These are phyloP conservation scores for Pheucticus melanocephalus DNA, from an alignment of 2,113 vertebrate genomes.

Conservation along the genomic window DNA sequence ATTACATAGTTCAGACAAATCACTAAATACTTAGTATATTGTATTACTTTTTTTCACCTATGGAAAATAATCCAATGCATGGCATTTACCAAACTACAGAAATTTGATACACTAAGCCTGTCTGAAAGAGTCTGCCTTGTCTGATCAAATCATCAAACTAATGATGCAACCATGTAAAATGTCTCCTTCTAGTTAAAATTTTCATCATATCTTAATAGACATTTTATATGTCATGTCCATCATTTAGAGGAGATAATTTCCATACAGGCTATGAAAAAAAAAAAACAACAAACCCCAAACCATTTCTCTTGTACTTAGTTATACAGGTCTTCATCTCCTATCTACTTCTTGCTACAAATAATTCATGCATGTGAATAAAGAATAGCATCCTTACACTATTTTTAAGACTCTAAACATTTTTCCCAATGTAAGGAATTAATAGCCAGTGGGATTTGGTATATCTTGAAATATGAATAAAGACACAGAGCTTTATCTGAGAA, in stretches of 20 bases:
- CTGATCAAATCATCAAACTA: constrained; percentile 39
- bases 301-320: not conserved
- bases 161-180: constrained; percentile 7
- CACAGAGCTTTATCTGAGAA: not conserved
- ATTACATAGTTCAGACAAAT: not conserved
- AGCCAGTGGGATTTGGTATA: not conserved
- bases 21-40: not conserved
- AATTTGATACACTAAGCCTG: constrained; percentile 23
- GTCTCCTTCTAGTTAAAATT: constrained; percentile 22
- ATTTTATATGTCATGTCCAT: not conserved
- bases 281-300: not conserved
- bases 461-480: not conserved
- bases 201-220: constrained; percentile 5
- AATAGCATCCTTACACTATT: not conserved
- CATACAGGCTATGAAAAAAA: not conserved
- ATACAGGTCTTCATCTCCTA: not conserved
- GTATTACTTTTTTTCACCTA: constrained; percentile 52
- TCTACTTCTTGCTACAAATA: not conserved
- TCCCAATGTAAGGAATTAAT: not conserved
- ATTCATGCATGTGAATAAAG: not conserved
- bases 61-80: not conserved
- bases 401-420: not conserved
- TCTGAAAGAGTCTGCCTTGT: not conserved
- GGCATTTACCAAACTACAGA: constrained; percentile 24
- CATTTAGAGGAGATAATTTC: not conserved